Base-by-base conservation (phyloP, 2,888 invertebrate genomes). In the Mechanitis mazaeus region DNA sequence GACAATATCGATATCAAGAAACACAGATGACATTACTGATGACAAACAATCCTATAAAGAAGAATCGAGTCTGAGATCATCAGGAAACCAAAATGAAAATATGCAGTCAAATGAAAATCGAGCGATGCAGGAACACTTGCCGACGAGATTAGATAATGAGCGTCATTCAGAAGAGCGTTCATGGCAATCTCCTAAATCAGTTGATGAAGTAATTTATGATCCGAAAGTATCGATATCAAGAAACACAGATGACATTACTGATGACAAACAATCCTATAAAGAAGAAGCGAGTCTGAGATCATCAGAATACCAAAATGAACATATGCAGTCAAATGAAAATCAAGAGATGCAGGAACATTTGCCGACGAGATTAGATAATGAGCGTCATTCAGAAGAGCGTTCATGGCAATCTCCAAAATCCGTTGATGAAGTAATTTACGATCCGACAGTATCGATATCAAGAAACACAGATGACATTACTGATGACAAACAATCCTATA, bases 291-390 rank as follows among this genome's bases (percentile, higher is more conserved):
- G 33, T n/a, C n/a, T 59, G 33, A 53, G 31, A 33, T 53, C 42
- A 31, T 33, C 42, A 28, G 53, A 50, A 3, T 54, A 54, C 45
- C 53, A 54, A 33, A 53, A 59, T 54, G n/a, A 53, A n/a, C 20
- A 45, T 2, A 11, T 58, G 11, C 54, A 59, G 55, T 58, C 62
- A 33, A 62, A 60, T 46, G 54, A 62, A 45, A 63, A 64, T 42
- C 60, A 58, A 20, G 61, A 63, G 45, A 60, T 58, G 50, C 42
- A 55, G 46, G 58, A 65, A 5, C 55, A 58, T 50, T 58, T 54
- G 54, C 28, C 47, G 47, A 55, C 54, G 28, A 20, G 57, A 28
- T 46, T 58, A 6, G 59, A 56, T 45, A 50, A 60, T 7, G 54
- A 59, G 55, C 58, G 56, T 33, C 56, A 62, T 7, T 31, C 54